These are phyloP conservation scores for Pseudopodoces humilis DNA, from an alignment of 2,113 vertebrate genomes.

Conservation along the genomic window DNA sequence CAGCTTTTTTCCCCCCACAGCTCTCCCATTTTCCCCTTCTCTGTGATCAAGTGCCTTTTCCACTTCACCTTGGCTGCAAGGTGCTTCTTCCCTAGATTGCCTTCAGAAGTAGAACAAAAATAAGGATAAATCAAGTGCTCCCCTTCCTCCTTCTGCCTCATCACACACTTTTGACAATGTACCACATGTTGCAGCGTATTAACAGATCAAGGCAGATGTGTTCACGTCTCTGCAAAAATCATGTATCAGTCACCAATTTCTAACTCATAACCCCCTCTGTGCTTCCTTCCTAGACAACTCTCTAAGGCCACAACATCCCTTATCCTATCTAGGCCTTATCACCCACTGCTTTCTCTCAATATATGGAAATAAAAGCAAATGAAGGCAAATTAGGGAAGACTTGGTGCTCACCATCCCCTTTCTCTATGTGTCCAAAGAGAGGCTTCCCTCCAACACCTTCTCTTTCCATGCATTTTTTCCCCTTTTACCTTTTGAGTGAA, in stretches of 20 bases:
- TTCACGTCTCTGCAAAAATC: neutral
- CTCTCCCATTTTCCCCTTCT: neutral
- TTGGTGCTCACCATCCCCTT: neutral
- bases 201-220: neutral
- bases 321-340: neutral
- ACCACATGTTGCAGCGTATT: rapidly evolving
- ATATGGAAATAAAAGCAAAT: neutral
- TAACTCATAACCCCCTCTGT: neutral
- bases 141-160: neutral
- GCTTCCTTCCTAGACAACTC: neutral
- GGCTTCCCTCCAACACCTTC: neutral
- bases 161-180: neutral
- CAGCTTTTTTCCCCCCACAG: neutral
- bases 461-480: neutral
- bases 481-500: neutral
- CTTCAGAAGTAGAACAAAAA: neutral
- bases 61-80: neutral
- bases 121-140: neutral
- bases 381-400: neutral
- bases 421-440: neutral
- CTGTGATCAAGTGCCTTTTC: neutral
- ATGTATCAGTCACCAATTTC: neutral
- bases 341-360: neutral
- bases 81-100: neutral
- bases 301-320: neutral